phyloP scores from a whole-genome alignment of 2,113 vertebrate species.

The Aythya baeri region DNA sequence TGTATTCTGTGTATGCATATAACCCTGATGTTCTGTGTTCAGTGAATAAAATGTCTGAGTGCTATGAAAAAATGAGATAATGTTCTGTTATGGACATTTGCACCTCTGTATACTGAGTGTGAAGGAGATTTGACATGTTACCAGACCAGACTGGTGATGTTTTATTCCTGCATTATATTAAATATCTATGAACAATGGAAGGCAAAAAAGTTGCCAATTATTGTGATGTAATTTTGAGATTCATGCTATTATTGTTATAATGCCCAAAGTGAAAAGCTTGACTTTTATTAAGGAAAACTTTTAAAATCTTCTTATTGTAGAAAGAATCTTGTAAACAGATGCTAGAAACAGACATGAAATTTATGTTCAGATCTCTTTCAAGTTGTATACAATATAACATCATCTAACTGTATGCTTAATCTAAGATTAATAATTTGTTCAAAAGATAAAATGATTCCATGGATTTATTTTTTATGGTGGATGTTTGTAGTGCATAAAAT shows the following conservation, averaged over 20 bases:
- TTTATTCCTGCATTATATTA: neutral
- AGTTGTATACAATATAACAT: neutral
- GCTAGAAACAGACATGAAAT: neutral
- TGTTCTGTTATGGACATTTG: neutral
- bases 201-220: neutral
- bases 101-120: neutral
- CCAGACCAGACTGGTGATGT: fast-evolving
- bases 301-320: neutral
- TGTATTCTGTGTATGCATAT: neutral
- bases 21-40: neutral
- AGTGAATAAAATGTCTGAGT: neutral
- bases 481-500: neutral
- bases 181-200: neutral
- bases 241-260: neutral
- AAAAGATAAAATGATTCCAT: neutral
- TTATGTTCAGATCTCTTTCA: neutral
- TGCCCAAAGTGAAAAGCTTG: neutral
- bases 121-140: fast-evolving
- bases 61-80: neutral
- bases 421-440: neutral
- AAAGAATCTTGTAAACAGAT: neutral
- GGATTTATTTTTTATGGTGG: neutral
- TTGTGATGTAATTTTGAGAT: neutral
- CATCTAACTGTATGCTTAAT: neutral
- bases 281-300: neutral